These are phyloP conservation scores for Acleris sparsana DNA, from an alignment of 2,888 invertebrate genomes.

Conservation along the genomic window DNA sequence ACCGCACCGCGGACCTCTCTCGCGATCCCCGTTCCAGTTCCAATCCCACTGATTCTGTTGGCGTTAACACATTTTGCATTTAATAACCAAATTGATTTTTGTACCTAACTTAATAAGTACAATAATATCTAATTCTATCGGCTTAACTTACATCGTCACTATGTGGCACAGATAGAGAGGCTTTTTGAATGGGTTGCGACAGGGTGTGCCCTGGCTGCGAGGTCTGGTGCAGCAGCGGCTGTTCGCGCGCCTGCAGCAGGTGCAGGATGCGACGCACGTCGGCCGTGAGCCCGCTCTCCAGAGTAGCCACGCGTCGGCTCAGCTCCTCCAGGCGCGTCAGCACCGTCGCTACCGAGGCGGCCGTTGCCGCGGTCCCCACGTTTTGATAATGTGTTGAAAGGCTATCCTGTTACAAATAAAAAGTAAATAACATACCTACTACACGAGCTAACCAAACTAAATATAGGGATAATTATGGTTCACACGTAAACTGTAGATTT, in stretches of 20 bases:
- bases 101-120: no score
- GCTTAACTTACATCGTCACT: constrained; percentile 59
- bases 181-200: constrained; percentile 67
- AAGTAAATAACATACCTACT: no score
- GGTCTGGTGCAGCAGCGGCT: constrained; percentile 52
- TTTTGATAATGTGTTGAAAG: constrained; percentile 79
- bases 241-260: constrained; percentile 82
- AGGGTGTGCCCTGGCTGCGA: constrained; percentile 49
- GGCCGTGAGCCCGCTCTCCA: constrained; percentile 88
- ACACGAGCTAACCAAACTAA: no score
- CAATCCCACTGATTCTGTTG: constrained; percentile 67
- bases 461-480: no score
- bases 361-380: constrained; percentile 64
- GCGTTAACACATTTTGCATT: not conserved
- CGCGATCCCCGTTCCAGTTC: constrained; percentile 69
- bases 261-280: constrained; percentile 90
- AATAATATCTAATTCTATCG: no score
- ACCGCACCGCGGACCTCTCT: constrained; percentile 49
- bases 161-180: constrained; percentile 75
- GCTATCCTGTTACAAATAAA: constrained; percentile 59
- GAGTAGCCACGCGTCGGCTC: constrained; percentile 86
- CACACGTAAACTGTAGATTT: no score
- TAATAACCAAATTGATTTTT: not conserved
- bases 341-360: constrained; percentile 80
- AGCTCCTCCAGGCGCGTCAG: constrained; percentile 87